Evolutionary conservation across 2,888 invertebrate genomes (phyloP), one percentile per base, ranked within the genome.

Genomic region (Eristalinus sepulchralis): DNA sequence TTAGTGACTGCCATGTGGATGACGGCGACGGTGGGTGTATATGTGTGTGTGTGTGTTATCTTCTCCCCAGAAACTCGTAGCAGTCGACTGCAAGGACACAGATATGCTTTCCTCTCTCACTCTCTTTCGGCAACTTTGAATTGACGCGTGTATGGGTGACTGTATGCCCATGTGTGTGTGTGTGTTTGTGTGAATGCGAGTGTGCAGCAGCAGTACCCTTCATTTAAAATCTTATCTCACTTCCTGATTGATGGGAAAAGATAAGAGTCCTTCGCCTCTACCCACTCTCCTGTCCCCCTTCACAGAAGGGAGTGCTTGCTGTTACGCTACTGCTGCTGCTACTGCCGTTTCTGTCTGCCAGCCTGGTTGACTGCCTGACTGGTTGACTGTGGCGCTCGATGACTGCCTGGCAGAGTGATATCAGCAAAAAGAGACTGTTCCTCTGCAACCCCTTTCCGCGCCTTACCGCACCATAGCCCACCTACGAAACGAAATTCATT

Each of bases 211-310:
- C 68, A 79, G 88, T 83, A 89, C 88, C 88, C 91, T 91, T 91
- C 91, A 91, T 91, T 92, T 91, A 91, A 91, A 92, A 92, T 92
- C 92, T 92, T 92, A 92, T 92, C 92, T 91, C 90, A 90, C 90
- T 90, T 91, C 90, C 92, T 92, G 92, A 92, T 92, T 92, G 92
- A 92, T 92, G 92, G 92, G 91, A 92, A 91, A 90, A 91, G 92
- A 92, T 92, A 92, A 92, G 91, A 88, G 89, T 88, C 89, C 89
- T 89, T 89, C 88, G 89, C 87, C 39, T 39, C n/a, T 89, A n/a
- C 88, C 88, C 88, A 84, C 75, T 62, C 84, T 77, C 24, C n/a
- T n/a, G n/a, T n/a, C 72, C 57, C 27, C 53, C 17, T 31, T 2
- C 59, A n/a, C 72, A 70, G 70, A 62, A 70, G 77, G 70, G 68